Evolutionary conservation across 1,140 invertebrate genomes (phyloP), one percentile per base, ranked within the genome.

Genomic region (Apis florea): DNA sequence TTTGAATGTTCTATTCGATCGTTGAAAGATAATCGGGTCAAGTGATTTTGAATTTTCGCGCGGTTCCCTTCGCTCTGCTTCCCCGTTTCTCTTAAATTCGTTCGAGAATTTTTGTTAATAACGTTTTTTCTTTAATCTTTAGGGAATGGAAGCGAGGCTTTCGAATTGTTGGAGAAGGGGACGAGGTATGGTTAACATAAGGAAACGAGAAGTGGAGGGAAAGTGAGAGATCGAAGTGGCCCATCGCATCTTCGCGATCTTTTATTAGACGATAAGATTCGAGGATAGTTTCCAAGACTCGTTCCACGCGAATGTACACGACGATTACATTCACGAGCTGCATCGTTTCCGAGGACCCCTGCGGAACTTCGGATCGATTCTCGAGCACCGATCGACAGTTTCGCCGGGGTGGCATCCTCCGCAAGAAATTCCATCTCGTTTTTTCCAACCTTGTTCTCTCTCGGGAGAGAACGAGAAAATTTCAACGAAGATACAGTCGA

Each of bases 1-100:
- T 12, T 24, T 64, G 72, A 19, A n/a, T 13, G 54, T 78, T 79
- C 56, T 24, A 12, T 69, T 79, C 77, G 73, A 83, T 74, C 74
- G 59, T 67, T 63, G 56, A 59, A 66, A 64, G 61, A 9, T 59
- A 64, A 75, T 26, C 17, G 40, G 19, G 10, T 13, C 31, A 47
- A 49, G 19, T 11, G 24, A 26, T 24, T 75, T 58, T 17, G 8
- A 75, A 75, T 56, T 49, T 64, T 2, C 84, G 79, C 74, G 63
- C 40, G 61, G 53, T 24, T 70, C 26, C 5, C 9, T 59, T 40
- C 21, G 68, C 53, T 53, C 40, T 56, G 66, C n/a, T 74, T 75
- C 51, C 69, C 68, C 59, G 56, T 66, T 53, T 13, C 64, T 81
- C 59, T 67, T 54, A n/a, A n/a, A 54, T 68, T 64, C 54, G 58